Base-by-base conservation (phyloP, 2,797 vertebrate species). In the Naso thynnoides region DNA sequence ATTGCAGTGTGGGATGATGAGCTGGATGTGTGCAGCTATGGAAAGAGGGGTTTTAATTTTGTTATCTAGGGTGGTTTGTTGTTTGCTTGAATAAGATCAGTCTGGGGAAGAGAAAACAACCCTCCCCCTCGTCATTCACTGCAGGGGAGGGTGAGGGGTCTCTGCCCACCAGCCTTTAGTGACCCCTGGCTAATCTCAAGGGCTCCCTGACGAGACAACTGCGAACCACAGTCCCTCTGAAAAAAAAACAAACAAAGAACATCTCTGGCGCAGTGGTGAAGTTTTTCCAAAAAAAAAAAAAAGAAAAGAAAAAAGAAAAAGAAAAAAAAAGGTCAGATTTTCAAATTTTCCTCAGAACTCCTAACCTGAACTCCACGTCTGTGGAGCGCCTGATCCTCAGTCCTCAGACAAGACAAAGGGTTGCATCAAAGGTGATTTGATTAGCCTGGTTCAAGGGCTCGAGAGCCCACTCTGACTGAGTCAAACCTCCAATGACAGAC, bases 121-220 rank as follows among this genome's bases (percentile, higher is more conserved):
- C 49, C 79, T 39, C 49, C 79, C 64, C 50, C 65, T 56, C 47
- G 57, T 79, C 78, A 50, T 78, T 91, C 63, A 79, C 62, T 70
- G 76, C 79, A 83, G 79, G 84, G 81, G 78, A 84, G 78, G 78
- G 78, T 77, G 70, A 88, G 83, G 86, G 83, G 86, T 91, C 91
- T 92, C 88, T 93, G 92, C 92, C 92, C 91, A 93, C 89, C 90
- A 92, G 89, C 92, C 89, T 85, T 85, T 50, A 79, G 73, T 76
- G 82, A 66, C 88, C 82, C 89, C 91, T 72, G 75, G 45, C 67
- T 83, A 67, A 86, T 78, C 70, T 77, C 82, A 87, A 84, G 83
- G 81, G 75, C 64, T 87, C 85, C 73, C 76, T 85, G 83, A 84
- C 72, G 7, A 77, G 84, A 87, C 79, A 59, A 79, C 79, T 79